Percentiles rank a stretch among this genome's conserved stretches.
Conservation (phyloP, 2,888 invertebrate species). For the Muschampia plurimacula region DNA sequence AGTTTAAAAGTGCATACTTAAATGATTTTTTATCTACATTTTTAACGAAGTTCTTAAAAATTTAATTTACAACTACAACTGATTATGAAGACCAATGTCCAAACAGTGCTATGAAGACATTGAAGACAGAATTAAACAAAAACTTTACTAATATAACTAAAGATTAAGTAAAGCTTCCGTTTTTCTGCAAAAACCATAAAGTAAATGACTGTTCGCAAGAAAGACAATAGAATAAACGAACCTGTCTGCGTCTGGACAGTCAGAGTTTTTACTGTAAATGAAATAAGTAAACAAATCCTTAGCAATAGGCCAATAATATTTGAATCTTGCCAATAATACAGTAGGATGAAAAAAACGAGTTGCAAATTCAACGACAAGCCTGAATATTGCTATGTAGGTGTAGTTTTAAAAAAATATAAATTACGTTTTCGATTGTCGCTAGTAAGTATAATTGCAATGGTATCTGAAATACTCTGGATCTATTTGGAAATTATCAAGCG, state of each 20-base stretch:
- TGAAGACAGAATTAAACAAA: neutral
- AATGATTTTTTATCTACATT: too few relatives aligned
- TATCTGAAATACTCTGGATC: constrained; percentile 26
- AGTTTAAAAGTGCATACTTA: too few relatives aligned
- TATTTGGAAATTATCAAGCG: constrained; percentile 56
- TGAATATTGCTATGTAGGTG: neutral
- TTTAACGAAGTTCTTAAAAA: too few relatives aligned
- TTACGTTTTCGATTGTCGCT: neutral
- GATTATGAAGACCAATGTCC: too few relatives aligned
- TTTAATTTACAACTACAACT: too few relatives aligned
- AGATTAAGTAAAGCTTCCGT: constrained; percentile 24
- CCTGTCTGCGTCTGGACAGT: constrained; percentile 4
- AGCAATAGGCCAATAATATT: neutral
- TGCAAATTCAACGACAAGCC: neutral
- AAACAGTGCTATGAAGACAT: too few relatives aligned
- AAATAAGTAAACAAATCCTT: neutral
- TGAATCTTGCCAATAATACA: too few relatives aligned
- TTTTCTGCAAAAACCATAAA: constrained; percentile 25
- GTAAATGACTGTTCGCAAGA: constrained; percentile 17
- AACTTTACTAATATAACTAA: constrained; percentile 11
- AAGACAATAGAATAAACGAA: constrained; percentile 14
- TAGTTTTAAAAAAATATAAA: neutral
- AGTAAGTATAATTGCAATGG: neutral
- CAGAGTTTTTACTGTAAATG: constrained; percentile 1
- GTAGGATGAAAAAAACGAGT: too few relatives aligned